These are phyloP conservation scores for Orius insidiosus DNA, from an alignment of 1,140 invertebrate genomes.

Conservation along the genomic window DNA sequence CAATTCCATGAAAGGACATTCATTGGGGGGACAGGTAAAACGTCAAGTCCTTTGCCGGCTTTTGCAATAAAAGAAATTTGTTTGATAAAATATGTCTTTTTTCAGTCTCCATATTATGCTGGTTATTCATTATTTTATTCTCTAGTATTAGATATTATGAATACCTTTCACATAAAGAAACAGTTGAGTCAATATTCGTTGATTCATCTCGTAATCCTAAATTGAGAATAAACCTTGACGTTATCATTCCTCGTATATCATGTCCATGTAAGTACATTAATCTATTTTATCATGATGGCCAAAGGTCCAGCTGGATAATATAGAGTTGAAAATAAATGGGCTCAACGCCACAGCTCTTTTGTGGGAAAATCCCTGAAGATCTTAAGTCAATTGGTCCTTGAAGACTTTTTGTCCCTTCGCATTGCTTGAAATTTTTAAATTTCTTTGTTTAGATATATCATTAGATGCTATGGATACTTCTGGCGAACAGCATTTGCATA, in stretches of 20 bases:
- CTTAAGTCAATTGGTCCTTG: too few species aligned
- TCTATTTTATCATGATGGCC: too few species aligned
- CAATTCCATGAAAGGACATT: constrained; percentile 70
- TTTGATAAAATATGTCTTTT: constrained; percentile 23
- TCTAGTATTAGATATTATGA: constrained; percentile 73
- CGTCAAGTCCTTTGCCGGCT: background rate
- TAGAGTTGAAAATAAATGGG: too few species aligned
- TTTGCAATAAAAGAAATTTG: background rate
- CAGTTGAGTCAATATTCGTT: constrained; percentile 89
- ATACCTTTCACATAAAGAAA: constrained; percentile 60
- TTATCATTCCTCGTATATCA: constrained; percentile 70
- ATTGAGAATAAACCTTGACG: constrained; percentile 85
- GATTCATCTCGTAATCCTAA: constrained; percentile 87
- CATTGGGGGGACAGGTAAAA: constrained; percentile 68
- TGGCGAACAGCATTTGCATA: constrained; percentile 87
- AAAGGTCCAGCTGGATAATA: constrained; percentile 7
- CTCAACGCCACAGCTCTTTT: too few species aligned
- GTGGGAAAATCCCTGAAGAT: too few species aligned
- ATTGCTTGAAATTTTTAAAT: too few species aligned
- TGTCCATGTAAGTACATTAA: constrained; percentile 90
- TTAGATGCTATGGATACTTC: constrained; percentile 97
- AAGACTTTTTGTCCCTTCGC: too few species aligned
- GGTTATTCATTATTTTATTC: constrained; percentile 61
- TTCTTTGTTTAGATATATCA: constrained; percentile 78
- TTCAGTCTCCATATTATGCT: constrained; percentile 81